Base-by-base conservation (phyloP, 2,113 vertebrate species). In the Phylloscopus whistleri region DNA sequence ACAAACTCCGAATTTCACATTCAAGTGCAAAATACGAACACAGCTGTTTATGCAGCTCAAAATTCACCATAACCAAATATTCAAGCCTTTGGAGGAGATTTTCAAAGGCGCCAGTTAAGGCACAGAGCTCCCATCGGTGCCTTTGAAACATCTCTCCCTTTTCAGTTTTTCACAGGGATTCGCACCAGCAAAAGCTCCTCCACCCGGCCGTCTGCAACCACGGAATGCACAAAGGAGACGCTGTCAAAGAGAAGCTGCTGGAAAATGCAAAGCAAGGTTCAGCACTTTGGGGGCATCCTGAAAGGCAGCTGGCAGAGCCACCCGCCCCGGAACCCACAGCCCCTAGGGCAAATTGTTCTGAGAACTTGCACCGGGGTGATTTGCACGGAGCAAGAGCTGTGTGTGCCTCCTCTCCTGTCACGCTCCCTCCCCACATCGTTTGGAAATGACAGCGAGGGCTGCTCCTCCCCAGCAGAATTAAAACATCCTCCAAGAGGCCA, bases 161-260 rank as follows among this genome's bases (percentile, higher is more conserved):
- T 72, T 48, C 53, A 39, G 75, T 28, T 86, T 90, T 84, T 89
- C 76, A 75, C 74, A 95, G 90, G 74, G 84, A 85, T 48, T 79
- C n/a, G 5, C 66, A 79, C 70, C 87, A 91, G 90, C 87, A 83
- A 72, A 89, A 82, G 91, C 90, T 95, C 88, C 83, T 96, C 85
- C 94, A 79, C 52, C 41, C 49, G 16, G 78, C 77, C 27, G 28
- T 4, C 79, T 92, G 92, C 82, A 75, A 5, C 39, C 46, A 11
- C 35, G 6, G 46, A 88, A 72, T 14, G 68, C 85, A 78, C 84
- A 89, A 84, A 89, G 92, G 70, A 60, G 82, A 49, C 1, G 16
- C 82, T 69, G 92, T 84, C 95, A 87, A 60, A 83, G 82, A 76
- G 96, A 94, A 94, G 56, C 82, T 95, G 85, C 92, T 88, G 95